Conservation (phyloP, 1,140 invertebrate genomes). For the Macrosteles quadrilineatus region DNA sequence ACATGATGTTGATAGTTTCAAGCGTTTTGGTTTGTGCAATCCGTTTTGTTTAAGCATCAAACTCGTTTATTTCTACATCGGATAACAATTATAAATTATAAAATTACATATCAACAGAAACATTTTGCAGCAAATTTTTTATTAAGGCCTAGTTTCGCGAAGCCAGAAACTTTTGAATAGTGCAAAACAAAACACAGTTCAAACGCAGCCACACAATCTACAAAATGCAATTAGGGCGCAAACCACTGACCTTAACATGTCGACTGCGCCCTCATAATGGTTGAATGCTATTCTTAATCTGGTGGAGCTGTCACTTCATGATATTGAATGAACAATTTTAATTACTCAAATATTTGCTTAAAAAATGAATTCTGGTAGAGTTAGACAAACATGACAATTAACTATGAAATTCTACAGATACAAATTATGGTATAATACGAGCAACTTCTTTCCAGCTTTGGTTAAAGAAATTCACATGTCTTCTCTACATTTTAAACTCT, state of each 20-base stretch:
- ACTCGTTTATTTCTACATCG: background rate
- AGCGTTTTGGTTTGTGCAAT: background rate
- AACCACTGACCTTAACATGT: background rate
- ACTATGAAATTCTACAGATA: too few species aligned
- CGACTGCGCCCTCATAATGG: background rate
- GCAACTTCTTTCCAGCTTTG: too few species aligned
- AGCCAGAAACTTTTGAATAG: background rate
- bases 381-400: too few species aligned
- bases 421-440: too few species aligned
- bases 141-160: background rate
- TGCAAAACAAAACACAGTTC: slow-evolving; percentile 7
- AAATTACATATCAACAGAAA: slow-evolving; percentile 28
- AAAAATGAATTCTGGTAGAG: too few species aligned
- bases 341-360: too few species aligned
- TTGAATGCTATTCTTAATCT: background rate
- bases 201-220: slow-evolving; percentile 20
- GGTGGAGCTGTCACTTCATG: too few species aligned
- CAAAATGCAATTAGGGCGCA: slow-evolving; percentile 12
- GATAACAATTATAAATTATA: background rate
- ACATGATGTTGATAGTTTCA: background rate
- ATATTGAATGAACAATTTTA: too few species aligned
- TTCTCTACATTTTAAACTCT: too few species aligned
- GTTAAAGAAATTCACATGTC: too few species aligned
- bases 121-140: slow-evolving; percentile 27
- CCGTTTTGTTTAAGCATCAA: too few species aligned